These are phyloP conservation scores for Cyprinus carpio DNA, from an alignment of 2,113 vertebrate species.

Conservation along the genomic window DNA sequence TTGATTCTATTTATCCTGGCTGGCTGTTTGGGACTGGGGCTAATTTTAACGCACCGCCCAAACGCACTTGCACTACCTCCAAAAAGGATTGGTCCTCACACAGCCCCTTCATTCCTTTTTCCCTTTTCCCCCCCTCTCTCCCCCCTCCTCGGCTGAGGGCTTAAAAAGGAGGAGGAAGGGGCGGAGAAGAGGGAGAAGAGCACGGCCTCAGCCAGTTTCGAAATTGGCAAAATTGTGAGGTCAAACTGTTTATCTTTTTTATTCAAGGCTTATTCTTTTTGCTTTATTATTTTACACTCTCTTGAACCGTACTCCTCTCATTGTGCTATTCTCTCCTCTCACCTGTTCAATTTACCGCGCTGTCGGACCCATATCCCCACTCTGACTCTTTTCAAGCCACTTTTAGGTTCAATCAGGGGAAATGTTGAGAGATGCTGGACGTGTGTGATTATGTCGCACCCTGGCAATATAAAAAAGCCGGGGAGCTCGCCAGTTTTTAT, in stretches of 20 bases:
- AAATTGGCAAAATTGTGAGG: slow-evolving; percentile 81
- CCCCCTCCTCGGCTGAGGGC: slow-evolving; percentile 79
- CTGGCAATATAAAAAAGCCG: neutral
- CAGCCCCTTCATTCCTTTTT: too few species aligned
- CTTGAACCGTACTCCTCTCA: slow-evolving; percentile 60
- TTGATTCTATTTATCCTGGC: slow-evolving; percentile 83
- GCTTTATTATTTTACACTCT: slow-evolving; percentile 68
- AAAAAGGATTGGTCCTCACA: slow-evolving; percentile 78
- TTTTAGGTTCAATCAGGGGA: neutral
- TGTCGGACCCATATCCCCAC: slow-evolving; percentile 51
- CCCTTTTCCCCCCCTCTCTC: too few species aligned
- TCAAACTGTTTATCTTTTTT: slow-evolving; percentile 79
- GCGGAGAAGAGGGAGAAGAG: slow-evolving; percentile 65
- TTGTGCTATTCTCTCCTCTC: neutral
- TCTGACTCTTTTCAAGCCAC: slow-evolving; percentile 46
- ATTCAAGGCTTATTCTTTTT: slow-evolving; percentile 65
- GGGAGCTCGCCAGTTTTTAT: slow-evolving; percentile 8
- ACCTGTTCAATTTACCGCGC: slow-evolving; percentile 33
- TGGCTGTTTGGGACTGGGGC: slow-evolving; percentile 82
- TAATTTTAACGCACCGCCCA: slow-evolving; percentile 81
- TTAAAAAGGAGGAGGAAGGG: slow-evolving; percentile 69
- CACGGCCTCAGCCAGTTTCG: slow-evolving; percentile 61
- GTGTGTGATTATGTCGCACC: slow-evolving; percentile 26
- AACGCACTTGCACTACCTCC: slow-evolving; percentile 76
- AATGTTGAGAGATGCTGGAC: slow-evolving; percentile 30